phyloP scores from a whole-genome alignment of 2,888 invertebrate genomes.

The Philopedon plagiatum region DNA sequence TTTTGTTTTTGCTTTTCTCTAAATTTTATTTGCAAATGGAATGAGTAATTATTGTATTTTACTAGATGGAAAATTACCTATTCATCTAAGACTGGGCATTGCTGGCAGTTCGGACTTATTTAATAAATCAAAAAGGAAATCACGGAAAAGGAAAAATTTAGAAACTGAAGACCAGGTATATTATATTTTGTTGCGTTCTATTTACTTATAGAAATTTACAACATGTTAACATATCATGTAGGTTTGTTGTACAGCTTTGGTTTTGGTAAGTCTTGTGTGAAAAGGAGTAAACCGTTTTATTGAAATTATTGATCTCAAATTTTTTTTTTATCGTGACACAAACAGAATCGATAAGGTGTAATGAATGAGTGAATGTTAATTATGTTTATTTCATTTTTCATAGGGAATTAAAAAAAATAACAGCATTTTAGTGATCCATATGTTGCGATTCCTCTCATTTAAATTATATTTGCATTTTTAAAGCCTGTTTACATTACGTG shows the following conservation, averaged over 20 bases:
- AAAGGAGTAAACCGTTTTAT: too few species aligned
- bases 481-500: too few species aligned
- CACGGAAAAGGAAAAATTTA: conserved; percentile 69
- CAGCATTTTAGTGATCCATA: too few species aligned
- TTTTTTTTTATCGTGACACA: too few species aligned
- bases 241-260: conserved; percentile 2
- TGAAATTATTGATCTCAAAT: too few species aligned
- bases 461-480: too few species aligned
- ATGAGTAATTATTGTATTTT: conserved; percentile 16
- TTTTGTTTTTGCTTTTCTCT: conserved; percentile 8
- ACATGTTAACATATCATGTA: background rate
- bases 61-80: conserved; percentile 65
- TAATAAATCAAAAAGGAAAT: conserved; percentile 64
- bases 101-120: conserved; percentile 59
- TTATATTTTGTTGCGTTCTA: conserved; percentile 55
- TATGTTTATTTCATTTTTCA: too few species aligned
- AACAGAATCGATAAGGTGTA: background rate
- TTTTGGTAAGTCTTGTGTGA: background rate
- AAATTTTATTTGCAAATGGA: background rate
- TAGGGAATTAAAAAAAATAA: too few species aligned
- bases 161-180: conserved; percentile 69
- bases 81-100: conserved; percentile 66
- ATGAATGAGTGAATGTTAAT: too few species aligned
- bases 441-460: too few species aligned
- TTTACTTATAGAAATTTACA: conserved; percentile 15